These are phyloP conservation scores for Cnemophilus loriae DNA, from an alignment of 2,113 vertebrate genomes.

Conservation along the genomic window DNA sequence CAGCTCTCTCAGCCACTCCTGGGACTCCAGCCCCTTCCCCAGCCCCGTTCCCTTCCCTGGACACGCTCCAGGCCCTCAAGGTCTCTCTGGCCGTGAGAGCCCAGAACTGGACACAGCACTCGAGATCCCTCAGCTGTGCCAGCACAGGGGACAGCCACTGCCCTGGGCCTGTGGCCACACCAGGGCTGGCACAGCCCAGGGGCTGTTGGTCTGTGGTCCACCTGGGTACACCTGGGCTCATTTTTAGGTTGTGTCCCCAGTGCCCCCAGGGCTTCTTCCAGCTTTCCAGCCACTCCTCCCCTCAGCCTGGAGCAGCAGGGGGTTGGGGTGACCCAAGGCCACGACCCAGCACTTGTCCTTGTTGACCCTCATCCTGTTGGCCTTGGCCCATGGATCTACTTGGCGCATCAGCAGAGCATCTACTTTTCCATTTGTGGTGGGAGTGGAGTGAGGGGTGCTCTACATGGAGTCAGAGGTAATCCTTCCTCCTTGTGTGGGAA, in stretches of 20 bases:
- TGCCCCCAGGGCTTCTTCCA: background rate
- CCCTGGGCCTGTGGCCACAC: background rate
- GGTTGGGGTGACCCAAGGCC: background rate
- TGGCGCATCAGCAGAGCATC: background rate
- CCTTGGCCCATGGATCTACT: no score
- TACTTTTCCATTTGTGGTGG: background rate
- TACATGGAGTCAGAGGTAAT: background rate
- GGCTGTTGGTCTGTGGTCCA: background rate
- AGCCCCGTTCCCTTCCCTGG: background rate
- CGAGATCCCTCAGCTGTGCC: fast-evolving
- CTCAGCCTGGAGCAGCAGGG: background rate
- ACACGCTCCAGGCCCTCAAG: fast-evolving
- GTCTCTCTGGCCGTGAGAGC: background rate
- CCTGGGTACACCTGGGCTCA: background rate
- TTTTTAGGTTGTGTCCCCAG: background rate
- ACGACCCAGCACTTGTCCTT: background rate
- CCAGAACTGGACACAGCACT: background rate
- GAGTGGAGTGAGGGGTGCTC: background rate
- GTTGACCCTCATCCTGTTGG: background rate
- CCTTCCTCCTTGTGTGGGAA: background rate
- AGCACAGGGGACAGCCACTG: background rate
- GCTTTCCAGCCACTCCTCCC: background rate
- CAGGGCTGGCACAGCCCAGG: background rate
- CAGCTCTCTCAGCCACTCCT: background rate
- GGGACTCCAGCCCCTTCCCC: background rate